Evolutionary conservation across 2,113 vertebrate species (phyloP).

Genomic region (Phyllostomus hastatus): DNA sequence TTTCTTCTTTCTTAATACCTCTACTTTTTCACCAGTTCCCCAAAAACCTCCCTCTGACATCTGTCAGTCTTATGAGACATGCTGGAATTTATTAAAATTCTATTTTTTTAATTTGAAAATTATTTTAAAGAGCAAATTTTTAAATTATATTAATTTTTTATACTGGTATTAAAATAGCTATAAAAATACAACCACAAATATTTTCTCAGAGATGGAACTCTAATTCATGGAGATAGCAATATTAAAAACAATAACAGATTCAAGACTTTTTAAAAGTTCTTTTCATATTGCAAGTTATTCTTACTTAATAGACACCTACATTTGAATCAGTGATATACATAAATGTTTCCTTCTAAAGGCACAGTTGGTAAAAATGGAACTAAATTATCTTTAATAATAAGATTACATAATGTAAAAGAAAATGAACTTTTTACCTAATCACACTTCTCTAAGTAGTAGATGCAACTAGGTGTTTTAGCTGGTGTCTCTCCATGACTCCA

Average conservation of each 20-base stretch:
- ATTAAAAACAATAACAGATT: background rate
- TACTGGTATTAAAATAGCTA: background rate
- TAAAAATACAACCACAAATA: background rate
- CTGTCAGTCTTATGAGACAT: background rate
- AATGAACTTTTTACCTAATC: background rate
- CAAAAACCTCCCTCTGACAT: too few relatives aligned
- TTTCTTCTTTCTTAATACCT: too few relatives aligned
- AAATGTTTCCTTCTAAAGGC: background rate
- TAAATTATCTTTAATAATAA: background rate
- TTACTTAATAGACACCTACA: background rate
- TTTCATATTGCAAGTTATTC: background rate
- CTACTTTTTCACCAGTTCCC: too few relatives aligned
- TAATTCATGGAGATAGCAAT: background rate
- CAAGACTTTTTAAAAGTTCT: background rate
- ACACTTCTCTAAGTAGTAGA: background rate
- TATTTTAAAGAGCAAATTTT: background rate
- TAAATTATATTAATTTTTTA: background rate
- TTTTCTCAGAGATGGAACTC: background rate
- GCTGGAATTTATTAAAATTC: background rate
- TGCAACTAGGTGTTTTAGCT: background rate
- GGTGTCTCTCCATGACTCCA: background rate
- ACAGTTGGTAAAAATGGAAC: background rate
- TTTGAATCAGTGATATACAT: background rate
- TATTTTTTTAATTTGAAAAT: background rate
- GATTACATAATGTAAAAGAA: background rate